These are phyloP conservation scores for Lerema accius DNA, from an alignment of 1,140 invertebrate genomes.

Conservation along the genomic window DNA sequence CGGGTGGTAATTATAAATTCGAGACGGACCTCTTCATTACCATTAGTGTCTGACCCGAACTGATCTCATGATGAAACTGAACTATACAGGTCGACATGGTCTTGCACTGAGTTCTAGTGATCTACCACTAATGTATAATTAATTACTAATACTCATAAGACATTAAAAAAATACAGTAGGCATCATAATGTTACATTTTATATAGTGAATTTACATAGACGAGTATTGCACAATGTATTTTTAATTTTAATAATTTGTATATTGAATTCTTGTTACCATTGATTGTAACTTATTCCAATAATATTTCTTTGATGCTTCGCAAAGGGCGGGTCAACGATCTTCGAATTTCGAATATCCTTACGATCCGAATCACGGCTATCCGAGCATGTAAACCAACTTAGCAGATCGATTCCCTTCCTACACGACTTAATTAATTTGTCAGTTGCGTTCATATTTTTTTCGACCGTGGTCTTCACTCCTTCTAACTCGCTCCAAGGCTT, in stretches of 20 bases:
- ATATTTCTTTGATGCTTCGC: constrained; percentile 1
- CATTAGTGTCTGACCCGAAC: neutral
- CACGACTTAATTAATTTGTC: constrained; percentile 63
- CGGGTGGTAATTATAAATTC: constrained; percentile 28
- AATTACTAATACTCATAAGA: constrained; percentile 10
- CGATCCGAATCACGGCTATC: constrained; percentile 42
- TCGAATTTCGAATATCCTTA: neutral
- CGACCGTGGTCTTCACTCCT: neutral
- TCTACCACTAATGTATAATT: no score
- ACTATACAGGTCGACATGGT: constrained; percentile 11
- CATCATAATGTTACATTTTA: no score
- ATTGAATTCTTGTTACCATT: neutral
- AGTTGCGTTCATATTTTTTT: constrained; percentile 42
- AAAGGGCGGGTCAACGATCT: constrained; percentile 36
- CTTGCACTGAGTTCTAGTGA: no score
- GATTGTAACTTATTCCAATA: neutral
- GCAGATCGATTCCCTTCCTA: constrained; percentile 54
- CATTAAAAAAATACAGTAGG: no score
- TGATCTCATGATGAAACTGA: constrained; percentile 26
- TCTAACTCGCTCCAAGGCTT: neutral
- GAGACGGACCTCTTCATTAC: constrained; percentile 20
- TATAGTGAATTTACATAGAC: no score
- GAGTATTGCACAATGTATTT: no score
- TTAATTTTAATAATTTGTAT: no score
- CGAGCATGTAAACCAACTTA: constrained; percentile 49